Percentiles rank a stretch among this genome's conserved stretches.
These are phyloP conservation scores for Limnephilus marmoratus DNA, from an alignment of 2,888 invertebrate genomes.

Conservation along the genomic window DNA sequence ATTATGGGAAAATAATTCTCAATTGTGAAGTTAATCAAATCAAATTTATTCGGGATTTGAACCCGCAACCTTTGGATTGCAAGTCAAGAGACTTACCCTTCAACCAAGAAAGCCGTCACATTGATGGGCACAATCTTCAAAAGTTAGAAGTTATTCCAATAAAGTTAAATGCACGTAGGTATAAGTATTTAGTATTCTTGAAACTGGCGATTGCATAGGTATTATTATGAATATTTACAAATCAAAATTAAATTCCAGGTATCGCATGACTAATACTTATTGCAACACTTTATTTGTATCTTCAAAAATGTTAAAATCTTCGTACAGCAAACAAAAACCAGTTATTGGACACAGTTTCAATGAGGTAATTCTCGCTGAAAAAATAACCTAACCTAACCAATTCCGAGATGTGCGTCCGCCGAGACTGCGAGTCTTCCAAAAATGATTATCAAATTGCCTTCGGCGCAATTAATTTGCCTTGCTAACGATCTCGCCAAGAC, in stretches of 20 bases:
- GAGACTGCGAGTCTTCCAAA: not conserved
- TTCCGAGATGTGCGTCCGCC: not conserved
- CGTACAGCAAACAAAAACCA: not conserved
- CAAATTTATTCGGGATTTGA: too few relatives aligned
- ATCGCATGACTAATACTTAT: not conserved
- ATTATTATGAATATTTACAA: not conserved
- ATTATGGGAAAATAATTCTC: too few relatives aligned
- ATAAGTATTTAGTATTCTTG: not conserved
- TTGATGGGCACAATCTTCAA: too few relatives aligned
- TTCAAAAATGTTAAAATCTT: not conserved
- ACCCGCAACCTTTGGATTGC: too few relatives aligned
- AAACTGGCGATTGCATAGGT: not conserved
- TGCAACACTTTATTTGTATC: not conserved
- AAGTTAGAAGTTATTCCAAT: too few relatives aligned
- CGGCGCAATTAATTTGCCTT: not conserved
- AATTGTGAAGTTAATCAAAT: too few relatives aligned
- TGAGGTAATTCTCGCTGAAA: not conserved
- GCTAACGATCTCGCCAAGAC: not conserved
- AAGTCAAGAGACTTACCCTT: too few relatives aligned
- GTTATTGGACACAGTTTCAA: not conserved
- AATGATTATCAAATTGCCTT: not conserved
- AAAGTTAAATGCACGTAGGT: too few relatives aligned
- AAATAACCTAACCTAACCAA: slow-evolving; percentile 2
- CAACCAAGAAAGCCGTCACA: too few relatives aligned
- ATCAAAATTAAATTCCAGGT: not conserved